Conservation (phyloP, 1,140 invertebrate species). For the Aphelenchoides avenae region DNA sequence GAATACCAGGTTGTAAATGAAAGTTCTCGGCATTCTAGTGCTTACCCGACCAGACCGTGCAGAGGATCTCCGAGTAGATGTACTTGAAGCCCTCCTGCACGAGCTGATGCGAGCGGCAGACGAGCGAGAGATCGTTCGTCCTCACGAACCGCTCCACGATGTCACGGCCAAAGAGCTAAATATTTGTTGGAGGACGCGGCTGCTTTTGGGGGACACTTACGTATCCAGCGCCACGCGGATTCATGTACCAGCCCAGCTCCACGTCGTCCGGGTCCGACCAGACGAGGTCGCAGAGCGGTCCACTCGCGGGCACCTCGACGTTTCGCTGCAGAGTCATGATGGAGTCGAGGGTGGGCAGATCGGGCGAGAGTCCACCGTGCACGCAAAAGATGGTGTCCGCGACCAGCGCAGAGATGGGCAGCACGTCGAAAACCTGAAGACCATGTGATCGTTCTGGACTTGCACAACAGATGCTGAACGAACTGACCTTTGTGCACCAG, state of each 20-base stretch:
- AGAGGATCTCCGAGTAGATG: slow-evolving; percentile 87
- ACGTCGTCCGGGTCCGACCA: slow-evolving; percentile 96
- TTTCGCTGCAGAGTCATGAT: slow-evolving; percentile 43
- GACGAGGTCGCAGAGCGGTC: slow-evolving; percentile 63
- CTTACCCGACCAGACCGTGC: slow-evolving; percentile 84
- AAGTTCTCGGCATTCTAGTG: background rate
- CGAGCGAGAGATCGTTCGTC: slow-evolving; percentile 86
- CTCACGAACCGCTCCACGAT: slow-evolving; percentile 70
- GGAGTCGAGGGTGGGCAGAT: slow-evolving; percentile 45
- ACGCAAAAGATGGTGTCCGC: slow-evolving; percentile 55
- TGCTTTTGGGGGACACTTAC: slow-evolving; percentile 73
- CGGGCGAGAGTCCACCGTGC: slow-evolving; percentile 55
- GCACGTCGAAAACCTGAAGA: slow-evolving; percentile 54
- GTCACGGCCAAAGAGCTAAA: slow-evolving; percentile 42
- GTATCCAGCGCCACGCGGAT: slow-evolving; percentile 85
- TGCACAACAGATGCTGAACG: background rate
- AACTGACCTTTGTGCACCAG: slow-evolving; percentile 47
- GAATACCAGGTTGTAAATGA: slow-evolving; percentile 15
- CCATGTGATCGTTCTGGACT: background rate
- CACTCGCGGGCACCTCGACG: slow-evolving; percentile 51
- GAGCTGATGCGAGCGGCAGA: slow-evolving; percentile 91
- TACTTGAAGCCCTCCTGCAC: slow-evolving; percentile 94
- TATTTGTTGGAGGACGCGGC: slow-evolving; percentile 10
- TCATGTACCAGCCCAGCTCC: slow-evolving; percentile 76
- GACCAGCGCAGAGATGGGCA: slow-evolving; percentile 54